Base-by-base conservation (phyloP, 2,113 vertebrate genomes). In the Amphilophus citrinellus region DNA sequence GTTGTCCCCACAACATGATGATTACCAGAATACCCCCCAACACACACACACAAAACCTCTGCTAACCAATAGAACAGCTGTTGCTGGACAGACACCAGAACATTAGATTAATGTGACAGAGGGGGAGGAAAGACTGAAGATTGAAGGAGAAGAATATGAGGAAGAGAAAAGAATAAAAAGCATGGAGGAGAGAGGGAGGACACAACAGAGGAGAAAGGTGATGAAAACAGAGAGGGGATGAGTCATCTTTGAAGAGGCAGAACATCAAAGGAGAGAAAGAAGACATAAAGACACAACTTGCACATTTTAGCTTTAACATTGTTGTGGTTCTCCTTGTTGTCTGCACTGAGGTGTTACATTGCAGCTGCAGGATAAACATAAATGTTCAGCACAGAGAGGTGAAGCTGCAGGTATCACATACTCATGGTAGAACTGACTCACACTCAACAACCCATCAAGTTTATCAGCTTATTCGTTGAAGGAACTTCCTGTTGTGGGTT, bases 71-170 rank as follows among this genome's bases (percentile, higher is more conserved):
- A 73, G 39, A 88, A 88, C 93, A 91, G 85, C 87, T 93, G 89
- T 90, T 85, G 82, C 77, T 93, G 90, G 87, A 92, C 57, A n/a
- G 58, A 59, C 81, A 93, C 88, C 92, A 92, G 82, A 87, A 82
- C 82, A 92, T 60, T 59, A 79, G 91, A 89, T 95, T 94, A 93
- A 88, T 88, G 47, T 60, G 56, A 68, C 60, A 73, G 60, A 60
- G 76, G 58, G 57, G 62, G 71, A 32, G 50, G 60, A 73, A 27
- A 47, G 65, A 68, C 65, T 47, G 42, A 68, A 50, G 65, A 44
- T 11, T 44, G 11, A 44, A 44, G 11, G 13, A 30, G 60, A 13
- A 37, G 27, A 10, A 59, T 50, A 18, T 27, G 58, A 57, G 47
- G 20, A 42, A 27, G 24, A 77, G 66, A 63, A 7, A 10, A 13